A percentile compares a stretch with the other conserved stretches of the same genome.
Conservation (phyloP, 2,888 invertebrate species). For the Nomada ferruginata region DNA sequence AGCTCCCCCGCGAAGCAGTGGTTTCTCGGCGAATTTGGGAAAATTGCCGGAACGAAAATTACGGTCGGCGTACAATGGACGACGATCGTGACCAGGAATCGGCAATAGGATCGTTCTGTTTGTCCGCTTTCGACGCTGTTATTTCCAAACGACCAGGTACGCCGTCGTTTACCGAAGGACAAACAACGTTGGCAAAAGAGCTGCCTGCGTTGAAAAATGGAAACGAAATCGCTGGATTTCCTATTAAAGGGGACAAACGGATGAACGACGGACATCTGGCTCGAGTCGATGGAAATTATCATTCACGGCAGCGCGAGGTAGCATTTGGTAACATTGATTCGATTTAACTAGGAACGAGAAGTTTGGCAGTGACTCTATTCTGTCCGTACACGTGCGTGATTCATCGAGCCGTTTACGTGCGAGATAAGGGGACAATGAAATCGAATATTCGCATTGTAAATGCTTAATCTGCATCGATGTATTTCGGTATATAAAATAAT, state of each 20-base stretch:
- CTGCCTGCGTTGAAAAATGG: background rate
- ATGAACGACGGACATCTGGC: slow-evolving; percentile 1
- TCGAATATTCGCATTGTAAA: background rate
- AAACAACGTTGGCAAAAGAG: slow-evolving; percentile 15
- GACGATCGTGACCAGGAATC: background rate
- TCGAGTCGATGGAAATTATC: background rate
- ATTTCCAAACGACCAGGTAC: slow-evolving; percentile 15
- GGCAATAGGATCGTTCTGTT: slow-evolving; percentile 39
- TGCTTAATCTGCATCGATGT: background rate
- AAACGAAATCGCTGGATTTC: background rate
- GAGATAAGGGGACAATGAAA: background rate
- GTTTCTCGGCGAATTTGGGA: slow-evolving; percentile 42
- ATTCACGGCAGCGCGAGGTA: no score
- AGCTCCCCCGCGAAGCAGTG: slow-evolving; percentile 46
- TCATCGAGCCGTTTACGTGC: background rate
- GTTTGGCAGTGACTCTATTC: background rate
- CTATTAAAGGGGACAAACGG: background rate
- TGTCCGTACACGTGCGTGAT: background rate
- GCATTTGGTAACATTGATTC: background rate
- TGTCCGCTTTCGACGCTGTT: slow-evolving; percentile 7
- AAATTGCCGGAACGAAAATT: slow-evolving; percentile 36
- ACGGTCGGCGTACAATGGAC: slow-evolving; percentile 42
- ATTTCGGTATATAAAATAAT: background rate
- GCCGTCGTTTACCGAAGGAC: slow-evolving; percentile 27
- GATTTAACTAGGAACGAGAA: background rate